phyloP scores from a whole-genome alignment of 2,113 vertebrate species.

The Marmota monax region DNA sequence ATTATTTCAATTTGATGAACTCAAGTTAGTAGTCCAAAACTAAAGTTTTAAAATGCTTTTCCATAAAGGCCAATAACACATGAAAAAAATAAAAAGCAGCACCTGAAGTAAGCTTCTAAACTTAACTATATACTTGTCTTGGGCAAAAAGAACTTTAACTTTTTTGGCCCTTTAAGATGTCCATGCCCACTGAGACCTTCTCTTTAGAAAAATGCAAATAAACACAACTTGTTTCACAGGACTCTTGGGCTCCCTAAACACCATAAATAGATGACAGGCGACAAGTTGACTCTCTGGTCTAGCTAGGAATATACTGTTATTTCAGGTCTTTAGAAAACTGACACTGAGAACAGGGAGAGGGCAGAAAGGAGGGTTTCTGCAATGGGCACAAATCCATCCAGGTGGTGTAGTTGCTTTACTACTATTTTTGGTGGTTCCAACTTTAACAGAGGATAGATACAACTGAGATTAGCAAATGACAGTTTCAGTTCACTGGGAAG shows the following conservation, averaged over 20 bases:
- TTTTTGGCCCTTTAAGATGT: background rate
- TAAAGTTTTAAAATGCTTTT: constrained; percentile 44
- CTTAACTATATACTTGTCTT: background rate
- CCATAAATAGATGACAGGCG: background rate
- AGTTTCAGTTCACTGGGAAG: background rate
- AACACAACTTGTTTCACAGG: constrained; percentile 11
- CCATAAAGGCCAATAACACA: background rate
- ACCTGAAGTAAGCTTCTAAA: background rate
- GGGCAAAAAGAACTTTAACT: background rate
- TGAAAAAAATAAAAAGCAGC: constrained; percentile 19
- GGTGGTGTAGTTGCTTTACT: background rate
- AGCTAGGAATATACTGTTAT: background rate
- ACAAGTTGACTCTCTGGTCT: constrained; percentile 6
- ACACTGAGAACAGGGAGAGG: constrained; percentile 17
- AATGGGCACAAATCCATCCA: background rate
- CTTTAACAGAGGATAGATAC: constrained; percentile 49
- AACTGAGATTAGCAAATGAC: background rate
- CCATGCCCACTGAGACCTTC: background rate
- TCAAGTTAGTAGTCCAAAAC: constrained; percentile 30
- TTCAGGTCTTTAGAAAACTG: background rate
- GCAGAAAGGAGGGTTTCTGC: background rate
- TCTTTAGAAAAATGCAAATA: constrained; percentile 30
- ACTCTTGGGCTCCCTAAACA: background rate
- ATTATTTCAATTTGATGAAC: constrained; percentile 43
- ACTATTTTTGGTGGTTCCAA: background rate